Percentiles rank a stretch among this genome's conserved stretches.
Conservation (phyloP, 92 coral and sea anemone species). For the Galaxea fascicularis region DNA sequence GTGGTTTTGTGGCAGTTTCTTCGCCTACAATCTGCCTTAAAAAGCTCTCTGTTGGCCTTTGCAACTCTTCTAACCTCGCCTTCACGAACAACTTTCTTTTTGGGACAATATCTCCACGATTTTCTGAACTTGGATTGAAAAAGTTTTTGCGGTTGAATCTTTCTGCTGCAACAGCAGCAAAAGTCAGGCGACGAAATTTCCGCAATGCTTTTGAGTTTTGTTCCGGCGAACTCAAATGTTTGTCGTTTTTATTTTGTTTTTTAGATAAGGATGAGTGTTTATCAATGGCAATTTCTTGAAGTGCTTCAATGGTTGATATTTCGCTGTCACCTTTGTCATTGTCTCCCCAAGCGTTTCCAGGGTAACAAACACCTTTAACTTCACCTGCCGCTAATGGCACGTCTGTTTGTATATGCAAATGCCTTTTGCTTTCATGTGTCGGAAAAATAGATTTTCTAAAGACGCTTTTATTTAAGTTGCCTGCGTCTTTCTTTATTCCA, state of each 20-base stretch:
- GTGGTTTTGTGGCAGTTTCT: background rate
- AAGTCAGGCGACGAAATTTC: conserved; percentile 13
- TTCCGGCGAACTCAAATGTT: background rate
- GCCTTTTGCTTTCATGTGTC: background rate
- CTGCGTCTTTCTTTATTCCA: background rate
- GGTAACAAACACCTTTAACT: background rate
- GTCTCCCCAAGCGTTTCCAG: conserved; percentile 32
- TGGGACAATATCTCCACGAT: background rate
- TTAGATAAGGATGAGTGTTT: background rate
- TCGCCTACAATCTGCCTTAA: conserved; percentile 30
- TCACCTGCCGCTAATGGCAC: conserved; percentile 10
- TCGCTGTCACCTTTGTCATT: background rate
- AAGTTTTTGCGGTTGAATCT: background rate
- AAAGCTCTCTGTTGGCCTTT: conserved; percentile 60
- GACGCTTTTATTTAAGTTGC: background rate
- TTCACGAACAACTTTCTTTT: conserved; percentile 20
- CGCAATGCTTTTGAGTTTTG: background rate
- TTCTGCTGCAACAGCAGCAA: conserved; percentile 12
- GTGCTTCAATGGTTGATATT: conserved; percentile 7
- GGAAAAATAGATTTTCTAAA: conserved; percentile 2
- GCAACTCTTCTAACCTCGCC: conserved; percentile 43
- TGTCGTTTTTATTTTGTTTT: background rate
- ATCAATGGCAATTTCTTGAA: background rate
- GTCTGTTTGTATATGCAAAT: conserved; percentile 24
- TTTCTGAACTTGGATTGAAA: background rate